Base-by-base conservation (phyloP, 1,140 invertebrate genomes). In the Trypoxylus dichotomus region DNA sequence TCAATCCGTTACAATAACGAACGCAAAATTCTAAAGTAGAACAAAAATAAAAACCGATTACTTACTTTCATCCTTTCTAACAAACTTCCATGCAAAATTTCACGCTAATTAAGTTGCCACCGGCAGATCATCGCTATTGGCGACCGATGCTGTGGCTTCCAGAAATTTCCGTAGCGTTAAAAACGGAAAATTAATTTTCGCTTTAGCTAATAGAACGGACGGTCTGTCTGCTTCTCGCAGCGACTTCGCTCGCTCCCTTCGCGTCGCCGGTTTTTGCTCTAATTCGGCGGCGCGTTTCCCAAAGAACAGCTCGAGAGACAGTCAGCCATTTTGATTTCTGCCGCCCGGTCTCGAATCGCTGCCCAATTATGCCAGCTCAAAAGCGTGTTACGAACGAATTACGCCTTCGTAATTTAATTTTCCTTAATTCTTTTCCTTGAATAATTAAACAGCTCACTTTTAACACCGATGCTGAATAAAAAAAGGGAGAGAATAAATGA, bases 281-380 rank as follows among this genome's bases (percentile, higher is more conserved):
- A 68, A 27, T 68, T 68, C 32, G 32, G 32, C 32, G 0, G 32
- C 32, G 32, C 32, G 32, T 37, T 37, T 37, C 0, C 60, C 8
- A 68, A 68, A 29, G 60, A 68, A 27, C 60, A 13, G 32, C 32
- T 24, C 47, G 47, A 54, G 60, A 68, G 60, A 68, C 60, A 68
- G 60, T 68, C 72, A 41, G 72, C 72, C 72, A 74, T 74, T 43
- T 74, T 74, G 72, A 74, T 74, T 74, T 74, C 21, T n/a, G 27
- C 60, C 60, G 47, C 15, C 47, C 32, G 60, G 60, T 68, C 60
- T 43, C 32, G 72, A 74, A 74, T 74, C 72, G 72, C 72, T 74
- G 72, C 72, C 72, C 72, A 74, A 74, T 74, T 74, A 74, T 42
- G 37, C 75, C 21, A 29, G 63, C 42, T 72, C 74, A 75, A 75